Evolutionary conservation across 2,888 invertebrate genomes (phyloP), one percentile per base, ranked within the genome.

Genomic region (Gerosis bhagava): DNA sequence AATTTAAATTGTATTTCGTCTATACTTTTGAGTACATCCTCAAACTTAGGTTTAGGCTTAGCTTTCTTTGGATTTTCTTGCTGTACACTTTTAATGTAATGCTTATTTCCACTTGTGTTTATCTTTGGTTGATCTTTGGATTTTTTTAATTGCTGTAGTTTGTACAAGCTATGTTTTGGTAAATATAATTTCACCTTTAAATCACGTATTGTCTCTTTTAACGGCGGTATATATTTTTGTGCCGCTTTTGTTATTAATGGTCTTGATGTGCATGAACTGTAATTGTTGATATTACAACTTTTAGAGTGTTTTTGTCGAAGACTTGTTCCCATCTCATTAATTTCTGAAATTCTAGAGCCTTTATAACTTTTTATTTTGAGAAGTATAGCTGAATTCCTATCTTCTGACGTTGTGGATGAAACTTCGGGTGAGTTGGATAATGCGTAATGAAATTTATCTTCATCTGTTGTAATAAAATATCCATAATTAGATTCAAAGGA

Each of bases 11-110:
- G 83, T 46, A 84, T 72, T 72, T 88, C 84, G 56, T 90, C 89
- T 54, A 90, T 86, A 64, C 78, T 88, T 73, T 83, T 88, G 42
- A 90, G 74, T 42, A 89, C 89, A 65, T 90, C 89, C 70, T 90
- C 89, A 64, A 90, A 90, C 64, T 83, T 88, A 35, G 86, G 89
- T 66, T 88, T 90, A 46, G 63, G 89, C 65, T 88, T 89, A 43
- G 63, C 59, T 64, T 86, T 87, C 61, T 82, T 87, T 65, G 66
- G 60, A 55, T 63, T 60, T 51, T 67, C 70, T 48, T 59, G 60
- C 52, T 56, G 64, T 45, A 53, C 25, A 15, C 44, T 55, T 58
- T 59, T 60, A 47, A 53, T 64, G 55, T 56, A 49, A 32, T 29
- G 56, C 57, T 73, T 73, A 57, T 57, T 65, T 43, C 39, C 44